Conservation (phyloP, 2,113 vertebrate genomes). For the Cavia aperea region DNA sequence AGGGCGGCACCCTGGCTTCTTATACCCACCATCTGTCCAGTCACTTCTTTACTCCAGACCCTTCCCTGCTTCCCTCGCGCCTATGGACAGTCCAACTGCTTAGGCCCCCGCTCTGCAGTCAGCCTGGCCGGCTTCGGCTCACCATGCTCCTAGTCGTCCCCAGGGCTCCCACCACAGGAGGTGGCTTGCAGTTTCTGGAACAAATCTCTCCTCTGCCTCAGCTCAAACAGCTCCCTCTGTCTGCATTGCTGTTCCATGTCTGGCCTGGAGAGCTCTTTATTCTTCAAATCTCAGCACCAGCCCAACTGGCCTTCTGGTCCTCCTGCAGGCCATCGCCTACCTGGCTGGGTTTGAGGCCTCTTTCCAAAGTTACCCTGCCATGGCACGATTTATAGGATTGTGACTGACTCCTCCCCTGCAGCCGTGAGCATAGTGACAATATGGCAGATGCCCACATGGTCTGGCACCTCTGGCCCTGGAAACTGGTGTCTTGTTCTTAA, state of each 20-base stretch:
- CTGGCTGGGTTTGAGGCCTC: not conserved
- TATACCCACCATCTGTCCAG: not conserved
- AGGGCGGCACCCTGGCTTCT: not conserved
- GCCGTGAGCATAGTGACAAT: not conserved
- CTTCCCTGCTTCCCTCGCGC: not conserved
- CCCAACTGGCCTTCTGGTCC: not conserved
- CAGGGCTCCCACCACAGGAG: accelerated
- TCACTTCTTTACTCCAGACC: not conserved
- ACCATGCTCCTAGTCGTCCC: accelerated
- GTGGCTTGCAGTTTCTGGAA: not conserved
- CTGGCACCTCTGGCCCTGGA: not conserved
- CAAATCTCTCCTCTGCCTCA: not conserved
- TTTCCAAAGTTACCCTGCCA: not conserved
- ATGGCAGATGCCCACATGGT: not conserved
- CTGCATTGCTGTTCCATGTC: accelerated
- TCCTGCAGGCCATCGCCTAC: not conserved
- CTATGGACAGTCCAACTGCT: not conserved
- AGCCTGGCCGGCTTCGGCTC: not conserved
- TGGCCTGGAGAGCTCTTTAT: not conserved
- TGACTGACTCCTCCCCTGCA: not conserved
- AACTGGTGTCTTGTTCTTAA: not conserved
- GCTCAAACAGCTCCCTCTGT: not conserved
- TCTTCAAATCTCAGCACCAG: not conserved
- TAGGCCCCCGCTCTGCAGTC: not conserved
- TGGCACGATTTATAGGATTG: accelerated